Evolutionary conservation across 2,888 invertebrate genomes (phyloP), one percentile per base, ranked within the genome.

Genomic region (Heterodera filipjevi): DNA sequence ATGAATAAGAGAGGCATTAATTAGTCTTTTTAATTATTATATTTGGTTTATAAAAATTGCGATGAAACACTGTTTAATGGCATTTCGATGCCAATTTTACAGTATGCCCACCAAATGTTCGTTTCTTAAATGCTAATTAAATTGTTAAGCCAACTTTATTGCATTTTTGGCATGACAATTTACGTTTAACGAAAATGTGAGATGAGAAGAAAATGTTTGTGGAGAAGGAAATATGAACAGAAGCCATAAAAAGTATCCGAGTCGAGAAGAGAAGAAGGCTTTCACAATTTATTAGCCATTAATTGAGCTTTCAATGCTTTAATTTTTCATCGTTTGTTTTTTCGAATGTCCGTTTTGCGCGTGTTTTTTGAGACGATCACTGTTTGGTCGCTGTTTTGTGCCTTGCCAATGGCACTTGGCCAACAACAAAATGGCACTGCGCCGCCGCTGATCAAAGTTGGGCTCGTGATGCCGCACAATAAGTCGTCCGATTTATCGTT

Each of bases 361-460:
- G 27, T 59, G 59, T 59, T 59, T 3, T 27, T 22, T 10, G 22
- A n/a, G 10, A 22, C 59, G 22, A 1, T 22, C 2, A 12, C 59
- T 27, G 5, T 59, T n/a, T 59, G 19, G 5, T 59, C 27, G 59
- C 27, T 59, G 5, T 59, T 59, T 59, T n/a, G 59, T n/a, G 27
- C 27, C 27, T 59, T 59, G 0, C 59, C 10, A 59, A 59, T n/a
- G 10, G 27, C 27, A 59, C 2, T 59, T n/a, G 59, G 59, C 59
- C 59, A 59, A 59, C 59, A 59, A 12, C 59, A 59, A 59, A 59
- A 59, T 30, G 71, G 32, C 8, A 39, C 59, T 10, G 59, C 49
- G 49, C 33, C n/a, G n/a, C n/a, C 44, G 46, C 33, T 32, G 22
- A 73, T 97, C 86, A 93, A 94, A 89, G 92, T 93, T 75, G 90